Base-by-base conservation (phyloP, 1,140 invertebrate species). In the Eumaeus atala region DNA sequence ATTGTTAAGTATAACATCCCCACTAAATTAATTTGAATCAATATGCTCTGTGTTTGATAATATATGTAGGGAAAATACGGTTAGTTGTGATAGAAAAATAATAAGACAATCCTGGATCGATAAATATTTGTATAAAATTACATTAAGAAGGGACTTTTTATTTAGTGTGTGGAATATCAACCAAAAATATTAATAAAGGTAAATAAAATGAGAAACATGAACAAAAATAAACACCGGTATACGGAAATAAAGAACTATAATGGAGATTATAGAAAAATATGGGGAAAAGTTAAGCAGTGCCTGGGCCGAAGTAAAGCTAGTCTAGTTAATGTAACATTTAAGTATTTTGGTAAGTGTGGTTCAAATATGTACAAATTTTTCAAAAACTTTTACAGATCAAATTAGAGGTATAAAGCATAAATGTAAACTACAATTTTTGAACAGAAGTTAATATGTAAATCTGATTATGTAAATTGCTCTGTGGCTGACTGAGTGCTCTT, bases 261-360 rank as follows among this genome's bases (percentile, higher is more conserved):
- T 1, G 64, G 58, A 1, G 62, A 67, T 57, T 54, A 21, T 36
- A 61, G 61, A 47, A 67, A 67, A 57, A 61, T 70, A 54, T 71
- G 63, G 68, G 21, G 12, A 38, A 54, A 50, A 16, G 54, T 71
- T 16, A 71, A 64, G 48, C 11, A 2, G 12, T 70, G 68, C 61
- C 17, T 67, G 7, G 68, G 64, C 9, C 36, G 51, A 16, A 48
- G 36, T 0, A 62, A 60, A 59, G 9, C 3, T 47, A 56, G 33
- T 53, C 1, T 65, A 33, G 64, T 62, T 36, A 16, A 50, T 54
- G 48, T 66, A n/a, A 66, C 66, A 35, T 1, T 51, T 48, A 62
- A 48, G 54, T 60, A 67, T 61, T 56, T 67, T 44, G 51, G 53
- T 37, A 53, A 56, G 54, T 36, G 34, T 60, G 10, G 16, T 18